Evolutionary conservation across 2,888 invertebrate species (phyloP).

Genomic region (Drosophila formosana): DNA sequence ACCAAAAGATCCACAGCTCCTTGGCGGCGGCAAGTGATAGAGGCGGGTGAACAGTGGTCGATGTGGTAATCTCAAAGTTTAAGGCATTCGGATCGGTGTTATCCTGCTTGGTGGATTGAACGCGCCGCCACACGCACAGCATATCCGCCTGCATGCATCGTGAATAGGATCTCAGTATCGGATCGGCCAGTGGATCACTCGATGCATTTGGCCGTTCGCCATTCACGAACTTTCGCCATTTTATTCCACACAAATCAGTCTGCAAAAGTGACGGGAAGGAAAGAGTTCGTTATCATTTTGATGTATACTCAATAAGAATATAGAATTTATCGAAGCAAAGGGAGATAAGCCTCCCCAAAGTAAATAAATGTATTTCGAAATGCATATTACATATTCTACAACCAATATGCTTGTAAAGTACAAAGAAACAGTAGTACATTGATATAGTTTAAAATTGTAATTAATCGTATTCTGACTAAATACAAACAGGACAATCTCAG

Average conservation of each 20-base stretch:
- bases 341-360: constrained; percentile 25
- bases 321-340: constrained; percentile 22
- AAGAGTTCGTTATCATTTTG: constrained; percentile 26
- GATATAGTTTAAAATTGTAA: not conserved
- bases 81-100: constrained; percentile 86
- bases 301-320: constrained; percentile 31
- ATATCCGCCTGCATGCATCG: constrained; percentile 97
- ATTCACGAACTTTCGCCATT: constrained; percentile 97
- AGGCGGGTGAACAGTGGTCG: constrained; percentile 89
- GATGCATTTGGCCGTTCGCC: constrained; percentile 88
- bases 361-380: constrained; percentile 30
- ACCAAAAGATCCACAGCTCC: constrained; percentile 99
- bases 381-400: constrained; percentile 21
- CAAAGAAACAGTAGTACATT: not conserved
- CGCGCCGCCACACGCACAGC: constrained; percentile 98
- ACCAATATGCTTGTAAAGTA: constrained; percentile 11
- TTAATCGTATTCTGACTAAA: too few relatives aligned
- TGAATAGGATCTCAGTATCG: constrained; percentile 95
- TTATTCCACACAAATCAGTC: constrained; percentile 99
- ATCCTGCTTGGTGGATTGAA: constrained; percentile 88
- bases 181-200: constrained; percentile 93
- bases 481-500: too few relatives aligned
- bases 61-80: constrained; percentile 85
- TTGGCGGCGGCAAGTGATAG: constrained; percentile 94
- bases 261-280: constrained; percentile 85